Evolutionary conservation across 2,888 invertebrate genomes (phyloP).

Genomic region (Calliphora vomitoria): DNA sequence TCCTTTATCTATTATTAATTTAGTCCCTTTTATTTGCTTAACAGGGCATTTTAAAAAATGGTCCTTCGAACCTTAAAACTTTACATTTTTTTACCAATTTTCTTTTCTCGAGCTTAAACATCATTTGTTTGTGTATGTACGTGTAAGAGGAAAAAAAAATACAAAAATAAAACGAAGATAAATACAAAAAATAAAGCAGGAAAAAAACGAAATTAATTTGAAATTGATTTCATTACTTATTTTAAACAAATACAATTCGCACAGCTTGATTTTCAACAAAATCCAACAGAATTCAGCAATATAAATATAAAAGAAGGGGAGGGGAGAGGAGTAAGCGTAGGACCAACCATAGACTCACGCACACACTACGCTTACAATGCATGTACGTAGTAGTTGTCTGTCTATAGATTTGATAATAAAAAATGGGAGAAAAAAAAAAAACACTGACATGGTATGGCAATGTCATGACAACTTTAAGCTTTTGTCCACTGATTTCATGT

Average conservation of each 20-base stretch:
- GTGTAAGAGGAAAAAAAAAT: too few relatives aligned
- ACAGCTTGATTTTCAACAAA: conserved; percentile 43
- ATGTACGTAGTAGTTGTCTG: background rate
- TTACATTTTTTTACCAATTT: background rate
- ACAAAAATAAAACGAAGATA: conserved; percentile 32
- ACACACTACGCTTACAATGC: background rate
- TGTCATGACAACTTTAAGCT: conserved; percentile 72
- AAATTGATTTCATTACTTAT: conserved; percentile 73
- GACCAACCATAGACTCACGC: conserved; percentile 31
- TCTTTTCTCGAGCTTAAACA: conserved; percentile 34
- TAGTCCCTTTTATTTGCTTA: too few relatives aligned
- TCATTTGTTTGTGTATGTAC: conserved; percentile 2
- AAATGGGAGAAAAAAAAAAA: background rate
- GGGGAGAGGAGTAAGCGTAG: background rate
- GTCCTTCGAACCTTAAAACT: too few relatives aligned
- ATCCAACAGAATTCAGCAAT: conserved; percentile 25
- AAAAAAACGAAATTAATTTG: conserved; percentile 69
- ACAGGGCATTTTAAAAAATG: too few relatives aligned
- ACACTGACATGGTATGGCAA: conserved; percentile 69
- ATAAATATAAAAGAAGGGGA: background rate
- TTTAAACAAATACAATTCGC: conserved; percentile 70
- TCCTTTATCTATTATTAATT: too few relatives aligned
- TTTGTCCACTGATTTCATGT: conserved; percentile 71
- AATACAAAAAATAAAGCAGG: conserved; percentile 22
- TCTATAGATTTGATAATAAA: conserved; percentile 42